Conservation (phyloP, 2,797 vertebrate species). For the Ctenopoma kingsleyae region DNA sequence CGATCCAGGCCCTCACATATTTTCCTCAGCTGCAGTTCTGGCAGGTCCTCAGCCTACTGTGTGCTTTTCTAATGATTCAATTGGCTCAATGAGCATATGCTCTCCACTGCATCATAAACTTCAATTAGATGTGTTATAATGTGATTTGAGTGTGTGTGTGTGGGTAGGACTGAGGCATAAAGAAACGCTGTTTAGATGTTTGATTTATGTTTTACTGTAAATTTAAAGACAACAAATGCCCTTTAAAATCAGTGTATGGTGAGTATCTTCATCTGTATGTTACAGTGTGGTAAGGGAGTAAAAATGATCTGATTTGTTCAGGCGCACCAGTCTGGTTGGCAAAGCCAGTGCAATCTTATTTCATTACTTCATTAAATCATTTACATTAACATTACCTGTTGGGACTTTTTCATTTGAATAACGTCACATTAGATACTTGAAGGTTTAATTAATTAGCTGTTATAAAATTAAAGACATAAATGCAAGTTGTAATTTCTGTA, state of each 20-base stretch:
- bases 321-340: neutral
- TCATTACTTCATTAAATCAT: neutral
- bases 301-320: neutral
- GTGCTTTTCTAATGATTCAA: slow-evolving; percentile 85
- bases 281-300: neutral
- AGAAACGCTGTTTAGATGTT: slow-evolving; percentile 14
- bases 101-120: slow-evolving; percentile 81
- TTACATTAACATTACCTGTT: neutral
- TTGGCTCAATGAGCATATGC: slow-evolving; percentile 88
- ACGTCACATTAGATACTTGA: neutral
- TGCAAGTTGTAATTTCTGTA: neutral
- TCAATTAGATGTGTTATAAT: slow-evolving; percentile 86
- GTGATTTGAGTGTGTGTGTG: slow-evolving; percentile 68
- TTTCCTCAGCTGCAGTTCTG: slow-evolving; percentile 79
- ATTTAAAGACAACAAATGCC: slow-evolving; percentile 17
- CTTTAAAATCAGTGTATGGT: neutral
- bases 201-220: slow-evolving; percentile 8
- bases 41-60: slow-evolving; percentile 80
- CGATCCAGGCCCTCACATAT: slow-evolving; percentile 56
- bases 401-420: neutral
- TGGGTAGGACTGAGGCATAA: slow-evolving; percentile 19
- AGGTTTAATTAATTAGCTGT: slow-evolving; percentile 2
- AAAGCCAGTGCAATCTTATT: neutral
- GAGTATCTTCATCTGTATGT: neutral
- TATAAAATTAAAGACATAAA: neutral